These are phyloP conservation scores for Radopholus similis DNA, from an alignment of 1,140 invertebrate genomes.

Conservation along the genomic window DNA sequence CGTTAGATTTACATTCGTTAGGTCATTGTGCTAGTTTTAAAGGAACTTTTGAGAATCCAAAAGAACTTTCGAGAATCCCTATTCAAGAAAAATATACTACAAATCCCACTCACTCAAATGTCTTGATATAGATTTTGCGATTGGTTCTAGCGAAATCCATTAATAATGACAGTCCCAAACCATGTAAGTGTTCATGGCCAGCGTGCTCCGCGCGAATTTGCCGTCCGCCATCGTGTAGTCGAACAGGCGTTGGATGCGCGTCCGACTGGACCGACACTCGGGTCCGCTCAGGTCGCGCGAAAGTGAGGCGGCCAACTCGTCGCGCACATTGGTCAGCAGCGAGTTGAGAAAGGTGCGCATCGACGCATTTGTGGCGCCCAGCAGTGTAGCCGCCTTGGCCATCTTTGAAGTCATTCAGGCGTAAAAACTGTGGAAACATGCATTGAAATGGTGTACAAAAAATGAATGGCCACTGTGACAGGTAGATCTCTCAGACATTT, in stretches of 20 bases:
- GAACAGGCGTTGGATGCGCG: constrained; percentile 32
- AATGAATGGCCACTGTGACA: too few species aligned
- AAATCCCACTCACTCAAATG: too few species aligned
- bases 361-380: neutral
- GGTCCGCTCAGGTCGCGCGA: constrained; percentile 21
- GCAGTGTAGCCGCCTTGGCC: neutral
- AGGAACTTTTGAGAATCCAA: neutral
- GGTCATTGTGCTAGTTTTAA: too few species aligned
- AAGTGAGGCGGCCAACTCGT: constrained; percentile 7
- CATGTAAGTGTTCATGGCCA: constrained; percentile 42
- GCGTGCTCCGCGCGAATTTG: constrained; percentile 43
- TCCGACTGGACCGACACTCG: neutral
- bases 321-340: neutral
- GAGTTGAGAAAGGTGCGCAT: constrained; percentile 8
- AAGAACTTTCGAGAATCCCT: too few species aligned
- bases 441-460: too few species aligned
- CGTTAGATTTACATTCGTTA: neutral
- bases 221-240: constrained; percentile 51
- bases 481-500: too few species aligned
- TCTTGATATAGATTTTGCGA: too few species aligned
- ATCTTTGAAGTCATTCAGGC: neutral
- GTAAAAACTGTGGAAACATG: neutral
- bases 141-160: too few species aligned
- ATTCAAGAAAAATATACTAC: neutral
- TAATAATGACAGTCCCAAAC: too few species aligned